Conservation (phyloP, 2,113 vertebrate genomes). For the Nesoenas mayeri region DNA sequence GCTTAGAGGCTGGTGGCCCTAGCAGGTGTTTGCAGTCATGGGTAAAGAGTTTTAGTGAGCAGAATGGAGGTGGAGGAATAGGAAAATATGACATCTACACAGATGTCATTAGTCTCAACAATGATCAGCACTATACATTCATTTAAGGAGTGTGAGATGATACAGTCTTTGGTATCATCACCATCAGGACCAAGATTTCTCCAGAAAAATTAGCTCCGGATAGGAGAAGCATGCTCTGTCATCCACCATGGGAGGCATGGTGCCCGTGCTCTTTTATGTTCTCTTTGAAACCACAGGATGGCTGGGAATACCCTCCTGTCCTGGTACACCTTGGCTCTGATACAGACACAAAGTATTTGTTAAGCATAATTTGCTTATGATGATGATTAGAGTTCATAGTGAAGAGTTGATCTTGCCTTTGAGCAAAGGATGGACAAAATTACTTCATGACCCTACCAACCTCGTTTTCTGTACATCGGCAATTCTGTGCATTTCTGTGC, state of each 20-base stretch:
- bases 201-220: background rate
- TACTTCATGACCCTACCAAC: background rate
- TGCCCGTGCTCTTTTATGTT: background rate
- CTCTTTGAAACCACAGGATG: background rate
- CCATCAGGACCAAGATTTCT: background rate
- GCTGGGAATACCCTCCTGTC: background rate
- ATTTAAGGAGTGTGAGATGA: background rate
- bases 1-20: background rate
- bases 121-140: background rate
- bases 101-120: background rate
- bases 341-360: rapidly evolving
- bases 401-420: background rate
- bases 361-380: background rate
- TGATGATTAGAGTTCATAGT: background rate
- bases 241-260: background rate
- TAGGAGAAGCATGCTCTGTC: background rate
- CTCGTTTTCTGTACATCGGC: background rate
- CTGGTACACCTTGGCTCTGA: background rate
- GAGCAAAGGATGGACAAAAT: background rate
- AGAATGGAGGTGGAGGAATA: background rate
- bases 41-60: background rate
- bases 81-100: background rate
- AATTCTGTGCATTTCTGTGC: background rate
- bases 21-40: background rate
- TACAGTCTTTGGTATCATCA: background rate